These are phyloP conservation scores for Corythucha ciliata DNA, from an alignment of 2,888 invertebrate genomes.

Conservation along the genomic window DNA sequence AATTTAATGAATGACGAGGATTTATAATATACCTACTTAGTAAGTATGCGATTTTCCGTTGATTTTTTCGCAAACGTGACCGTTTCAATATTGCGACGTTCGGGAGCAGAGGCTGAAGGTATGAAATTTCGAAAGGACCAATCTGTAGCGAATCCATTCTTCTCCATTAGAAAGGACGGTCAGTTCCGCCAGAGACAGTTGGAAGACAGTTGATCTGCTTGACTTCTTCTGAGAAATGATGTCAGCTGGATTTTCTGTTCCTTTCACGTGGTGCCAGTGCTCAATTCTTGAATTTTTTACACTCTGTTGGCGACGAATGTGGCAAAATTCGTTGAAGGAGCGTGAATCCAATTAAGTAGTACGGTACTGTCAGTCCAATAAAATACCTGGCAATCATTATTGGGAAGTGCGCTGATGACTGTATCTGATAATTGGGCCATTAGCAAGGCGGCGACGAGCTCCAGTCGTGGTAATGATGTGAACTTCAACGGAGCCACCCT, in stretches of 20 bases:
- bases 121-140: not conserved
- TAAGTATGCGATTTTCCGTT: not conserved
- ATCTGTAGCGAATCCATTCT: not conserved
- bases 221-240: conserved; percentile 17
- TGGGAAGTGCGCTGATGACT: too few relatives aligned
- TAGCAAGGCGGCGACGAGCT: conserved; percentile 26
- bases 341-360: conserved; percentile 8
- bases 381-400: too few relatives aligned
- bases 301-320: conserved; percentile 22
- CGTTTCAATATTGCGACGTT: not conserved
- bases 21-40: not conserved
- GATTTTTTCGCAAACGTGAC: not conserved
- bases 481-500: conserved; percentile 26
- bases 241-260: conserved; percentile 16
- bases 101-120: not conserved
- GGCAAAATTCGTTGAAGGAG: conserved; percentile 10
- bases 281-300: conserved; percentile 8
- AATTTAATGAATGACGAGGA: not conserved
- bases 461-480: conserved; percentile 24
- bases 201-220: conserved; percentile 2
- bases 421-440: conserved; percentile 22
- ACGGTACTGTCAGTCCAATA: conserved; percentile 14
- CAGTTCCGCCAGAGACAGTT: conserved; percentile 12
- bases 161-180: not conserved
- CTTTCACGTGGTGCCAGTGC: conserved; percentile 16